Conservation (phyloP, 2,888 invertebrate species). For the Lasioglossum calceatum region DNA sequence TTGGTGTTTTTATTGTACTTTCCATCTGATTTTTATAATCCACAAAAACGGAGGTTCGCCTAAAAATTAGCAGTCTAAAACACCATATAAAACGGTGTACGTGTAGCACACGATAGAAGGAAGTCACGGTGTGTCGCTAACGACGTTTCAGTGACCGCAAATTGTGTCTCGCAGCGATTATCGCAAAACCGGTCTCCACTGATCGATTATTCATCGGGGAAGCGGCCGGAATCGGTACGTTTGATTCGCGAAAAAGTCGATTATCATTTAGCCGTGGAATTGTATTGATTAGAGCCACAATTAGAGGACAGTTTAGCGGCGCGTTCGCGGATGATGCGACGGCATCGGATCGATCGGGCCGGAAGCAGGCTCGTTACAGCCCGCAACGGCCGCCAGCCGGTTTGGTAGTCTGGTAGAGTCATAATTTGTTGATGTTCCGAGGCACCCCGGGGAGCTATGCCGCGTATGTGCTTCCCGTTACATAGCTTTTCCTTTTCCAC, state of each 20-base stretch:
- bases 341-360: constrained; percentile 52
- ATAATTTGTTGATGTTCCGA: constrained; percentile 43
- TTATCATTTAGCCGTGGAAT: background rate
- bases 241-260: background rate
- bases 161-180: background rate
- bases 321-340: constrained; percentile 4
- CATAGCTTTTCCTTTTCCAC: background rate
- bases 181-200: background rate
- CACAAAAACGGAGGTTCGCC: background rate
- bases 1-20: no score
- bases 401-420: constrained; percentile 9
- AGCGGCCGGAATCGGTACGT: background rate
- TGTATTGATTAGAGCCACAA: background rate
- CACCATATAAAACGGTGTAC: background rate
- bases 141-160: background rate
- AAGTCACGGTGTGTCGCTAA: background rate
- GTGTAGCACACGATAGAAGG: background rate
- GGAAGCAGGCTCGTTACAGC: constrained; percentile 56
- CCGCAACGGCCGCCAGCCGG: constrained; percentile 17
- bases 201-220: background rate
- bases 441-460: constrained; percentile 33
- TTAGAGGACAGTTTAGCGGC: background rate
- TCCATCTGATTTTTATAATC: background rate
- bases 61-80: background rate
- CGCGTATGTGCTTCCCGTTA: constrained; percentile 3